Evolutionary conservation across 2,113 vertebrate species (phyloP).

Genomic region (Cariama cristata): DNA sequence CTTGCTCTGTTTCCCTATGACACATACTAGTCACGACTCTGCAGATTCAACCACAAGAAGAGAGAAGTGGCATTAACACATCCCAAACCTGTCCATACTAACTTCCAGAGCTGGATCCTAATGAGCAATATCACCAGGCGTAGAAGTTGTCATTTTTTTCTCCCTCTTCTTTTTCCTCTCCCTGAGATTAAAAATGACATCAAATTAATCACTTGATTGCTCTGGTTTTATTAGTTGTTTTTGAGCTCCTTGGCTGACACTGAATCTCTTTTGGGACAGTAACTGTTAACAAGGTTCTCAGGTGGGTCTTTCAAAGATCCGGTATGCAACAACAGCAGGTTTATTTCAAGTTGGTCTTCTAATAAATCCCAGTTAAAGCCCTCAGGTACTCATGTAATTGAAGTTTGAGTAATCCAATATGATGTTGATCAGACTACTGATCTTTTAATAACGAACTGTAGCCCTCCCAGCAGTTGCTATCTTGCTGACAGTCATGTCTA

Average conservation of each 20-base stretch:
- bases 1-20: neutral
- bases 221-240: neutral
- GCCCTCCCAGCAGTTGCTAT: conserved; percentile 41
- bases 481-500: conserved; percentile 55
- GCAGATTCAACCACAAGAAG: neutral
- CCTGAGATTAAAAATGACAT: conserved; percentile 6
- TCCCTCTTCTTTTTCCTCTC: neutral
- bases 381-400: conserved; percentile 60
- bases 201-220: neutral
- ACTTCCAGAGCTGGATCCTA: neutral
- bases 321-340: neutral
- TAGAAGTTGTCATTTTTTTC: neutral
- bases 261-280: neutral
- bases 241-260: neutral
- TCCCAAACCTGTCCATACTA: neutral
- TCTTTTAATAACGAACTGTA: conserved; percentile 69
- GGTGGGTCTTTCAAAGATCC: neutral
- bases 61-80: neutral
- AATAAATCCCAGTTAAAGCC: conserved; percentile 45
- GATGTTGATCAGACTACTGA: conserved; percentile 60
- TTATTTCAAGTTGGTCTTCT: conserved; percentile 38
- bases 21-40: neutral
- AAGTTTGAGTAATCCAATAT: conserved; percentile 67
- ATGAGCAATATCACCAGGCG: neutral
- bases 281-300: neutral